Percentiles rank a stretch among this genome's conserved stretches.
These are phyloP conservation scores for Probosciger aterrimus DNA, from an alignment of 2,113 vertebrate species.

Conservation along the genomic window DNA sequence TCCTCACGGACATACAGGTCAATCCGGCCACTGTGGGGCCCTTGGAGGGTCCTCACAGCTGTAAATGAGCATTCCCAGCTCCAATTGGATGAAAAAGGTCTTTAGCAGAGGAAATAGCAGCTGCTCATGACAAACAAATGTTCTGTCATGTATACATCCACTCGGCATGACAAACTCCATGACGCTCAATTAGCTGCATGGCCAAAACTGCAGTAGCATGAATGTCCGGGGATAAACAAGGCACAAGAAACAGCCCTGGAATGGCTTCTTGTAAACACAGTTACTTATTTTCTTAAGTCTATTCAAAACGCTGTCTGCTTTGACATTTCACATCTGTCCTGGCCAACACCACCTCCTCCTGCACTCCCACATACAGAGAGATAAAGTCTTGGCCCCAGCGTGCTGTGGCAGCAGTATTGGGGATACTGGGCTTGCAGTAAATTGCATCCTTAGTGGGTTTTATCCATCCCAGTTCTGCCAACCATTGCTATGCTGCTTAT, in stretches of 20 bases:
- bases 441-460: accelerated
- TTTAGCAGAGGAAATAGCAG: not conserved
- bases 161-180: not conserved
- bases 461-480: not conserved
- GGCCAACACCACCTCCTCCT: not conserved
- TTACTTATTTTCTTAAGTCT: not conserved
- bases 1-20: accelerated
- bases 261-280: constrained; percentile 22
- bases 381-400: accelerated
- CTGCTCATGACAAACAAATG: constrained; percentile 16
- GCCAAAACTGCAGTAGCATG: constrained; percentile 2
- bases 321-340: constrained; percentile 17
- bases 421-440: not conserved
- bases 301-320: not conserved
- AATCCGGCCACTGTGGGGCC: accelerated
- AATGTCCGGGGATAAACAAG: constrained; percentile 27
- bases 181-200: not conserved
- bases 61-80: not conserved
- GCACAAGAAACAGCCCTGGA: not conserved
- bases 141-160: not conserved
- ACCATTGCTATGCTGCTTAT: not conserved
- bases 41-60: not conserved
- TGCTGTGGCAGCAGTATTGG: accelerated
- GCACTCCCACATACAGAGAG: not conserved
- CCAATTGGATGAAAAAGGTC: accelerated